phyloP scores from a whole-genome alignment of 2,113 vertebrate genomes.

The Nothoprocta perdicaria region DNA sequence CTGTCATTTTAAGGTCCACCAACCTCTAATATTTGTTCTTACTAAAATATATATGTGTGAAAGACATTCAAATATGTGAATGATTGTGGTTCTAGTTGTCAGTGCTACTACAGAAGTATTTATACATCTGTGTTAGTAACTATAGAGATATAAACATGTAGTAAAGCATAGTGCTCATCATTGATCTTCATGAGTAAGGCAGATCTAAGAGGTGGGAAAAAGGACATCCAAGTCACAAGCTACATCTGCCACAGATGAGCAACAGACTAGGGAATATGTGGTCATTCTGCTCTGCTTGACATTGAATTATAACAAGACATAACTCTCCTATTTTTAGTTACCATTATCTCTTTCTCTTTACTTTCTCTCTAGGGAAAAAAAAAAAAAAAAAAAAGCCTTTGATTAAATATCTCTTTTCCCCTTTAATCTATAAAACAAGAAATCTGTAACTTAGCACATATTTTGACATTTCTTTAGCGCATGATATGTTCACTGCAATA shows the following conservation, averaged over 20 bases:
- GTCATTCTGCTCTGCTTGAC: background rate
- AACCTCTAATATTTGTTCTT: background rate
- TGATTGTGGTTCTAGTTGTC: background rate
- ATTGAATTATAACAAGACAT: background rate
- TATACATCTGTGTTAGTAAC: background rate
- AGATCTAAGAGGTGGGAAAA: background rate
- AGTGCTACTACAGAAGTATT: background rate
- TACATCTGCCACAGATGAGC: background rate
- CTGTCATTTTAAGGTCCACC: background rate
- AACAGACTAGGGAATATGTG: background rate
- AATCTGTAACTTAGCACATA: background rate
- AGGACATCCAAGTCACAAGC: background rate
- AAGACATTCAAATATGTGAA: background rate
- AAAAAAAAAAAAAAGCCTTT: background rate
- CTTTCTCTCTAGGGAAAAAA: background rate
- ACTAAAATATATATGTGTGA: background rate
- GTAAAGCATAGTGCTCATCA: background rate
- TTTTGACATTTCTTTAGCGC: background rate
- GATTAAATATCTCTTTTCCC: accelerated
- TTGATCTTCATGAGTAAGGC: background rate
- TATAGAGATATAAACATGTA: background rate
- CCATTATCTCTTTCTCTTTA: background rate
- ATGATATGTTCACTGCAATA: background rate
- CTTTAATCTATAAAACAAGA: background rate
- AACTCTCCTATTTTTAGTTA: background rate